Percentiles rank a stretch among this genome's conserved stretches.
Evolutionary conservation across 2,113 vertebrate genomes (phyloP).

Genomic region (Percina caprodes): DNA sequence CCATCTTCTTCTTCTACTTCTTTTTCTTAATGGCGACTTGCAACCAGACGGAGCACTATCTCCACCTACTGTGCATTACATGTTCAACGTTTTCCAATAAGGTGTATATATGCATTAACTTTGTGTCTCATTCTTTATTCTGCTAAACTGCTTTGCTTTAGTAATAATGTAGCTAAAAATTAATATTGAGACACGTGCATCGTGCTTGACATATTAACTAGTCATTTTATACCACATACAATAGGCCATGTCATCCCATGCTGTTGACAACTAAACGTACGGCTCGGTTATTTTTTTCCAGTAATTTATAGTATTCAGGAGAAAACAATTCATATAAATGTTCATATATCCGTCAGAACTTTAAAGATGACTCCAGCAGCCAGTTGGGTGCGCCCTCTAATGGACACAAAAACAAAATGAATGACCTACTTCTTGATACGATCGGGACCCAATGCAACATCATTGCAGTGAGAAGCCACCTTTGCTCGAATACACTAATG

Average conservation of each 20-base stretch:
- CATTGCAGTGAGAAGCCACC: background rate
- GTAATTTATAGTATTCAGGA: background rate
- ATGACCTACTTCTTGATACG: constrained; percentile 1
- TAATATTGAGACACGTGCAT: background rate
- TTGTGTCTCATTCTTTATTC: too few species aligned
- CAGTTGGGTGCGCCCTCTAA: background rate
- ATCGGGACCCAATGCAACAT: background rate
- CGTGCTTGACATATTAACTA: background rate
- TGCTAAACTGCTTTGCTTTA: background rate
- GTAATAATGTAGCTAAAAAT: background rate
- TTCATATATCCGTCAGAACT: background rate
- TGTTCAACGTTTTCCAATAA: too few species aligned
- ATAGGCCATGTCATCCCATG: fast-evolving
- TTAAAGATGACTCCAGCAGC: background rate
- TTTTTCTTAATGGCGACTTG: too few species aligned
- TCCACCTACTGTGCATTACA: too few species aligned
- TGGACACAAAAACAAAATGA: background rate
- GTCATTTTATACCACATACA: background rate
- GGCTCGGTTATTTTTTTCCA: background rate
- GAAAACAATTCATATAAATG: fast-evolving
- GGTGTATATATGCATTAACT: too few species aligned
- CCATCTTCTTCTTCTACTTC: constrained; percentile 78
- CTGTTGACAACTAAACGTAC: background rate
- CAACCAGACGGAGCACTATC: too few species aligned
- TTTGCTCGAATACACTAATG: background rate